These are phyloP conservation scores for Muscicapa comitata DNA, from an alignment of 2,797 vertebrate species.

Conservation along the genomic window DNA sequence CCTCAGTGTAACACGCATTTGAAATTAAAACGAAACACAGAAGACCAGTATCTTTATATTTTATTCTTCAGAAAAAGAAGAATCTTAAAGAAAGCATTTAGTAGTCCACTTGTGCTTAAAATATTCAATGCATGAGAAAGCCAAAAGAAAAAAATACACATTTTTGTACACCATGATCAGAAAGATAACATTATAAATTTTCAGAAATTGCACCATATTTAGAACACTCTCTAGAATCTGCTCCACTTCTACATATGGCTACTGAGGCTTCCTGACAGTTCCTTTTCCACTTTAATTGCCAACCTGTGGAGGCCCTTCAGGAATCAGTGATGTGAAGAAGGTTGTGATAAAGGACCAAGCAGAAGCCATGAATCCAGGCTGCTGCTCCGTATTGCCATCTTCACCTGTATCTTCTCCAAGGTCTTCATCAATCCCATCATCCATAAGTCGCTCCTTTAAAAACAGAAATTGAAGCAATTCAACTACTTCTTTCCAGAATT, in stretches of 20 bases:
- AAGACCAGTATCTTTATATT: conserved; percentile 73
- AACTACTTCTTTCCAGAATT: not conserved
- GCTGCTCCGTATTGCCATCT: conserved; percentile 74
- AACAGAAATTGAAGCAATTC: conserved; percentile 34
- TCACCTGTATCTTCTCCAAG: conserved; percentile 82
- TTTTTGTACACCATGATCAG: conserved; percentile 75
- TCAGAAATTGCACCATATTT: conserved; percentile 79
- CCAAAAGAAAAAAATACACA: conserved; percentile 66
- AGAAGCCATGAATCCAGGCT: conserved; percentile 87
- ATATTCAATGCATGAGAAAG: conserved; percentile 70
- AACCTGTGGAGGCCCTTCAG: conserved; percentile 89
- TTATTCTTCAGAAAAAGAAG: conserved; percentile 71
- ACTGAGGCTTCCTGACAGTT: conserved; percentile 52
- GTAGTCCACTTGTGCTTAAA: conserved; percentile 78
- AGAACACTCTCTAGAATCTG: conserved; percentile 64
- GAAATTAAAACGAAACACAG: conserved; percentile 71
- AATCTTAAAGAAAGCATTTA: conserved; percentile 66
- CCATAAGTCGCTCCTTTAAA: conserved; percentile 86
- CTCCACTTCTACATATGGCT: conserved; percentile 25
- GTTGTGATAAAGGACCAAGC: conserved; percentile 94
- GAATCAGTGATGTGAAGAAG: conserved; percentile 95
- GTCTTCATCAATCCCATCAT: conserved; percentile 87
- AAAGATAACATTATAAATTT: conserved; percentile 65
- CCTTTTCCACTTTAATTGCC: conserved; percentile 81
- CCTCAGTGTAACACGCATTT: conserved; percentile 41